Evolutionary conservation across 1,140 invertebrate species (phyloP), one percentile per base, ranked within the genome.

Genomic region (Contarinia nasturtii): DNA sequence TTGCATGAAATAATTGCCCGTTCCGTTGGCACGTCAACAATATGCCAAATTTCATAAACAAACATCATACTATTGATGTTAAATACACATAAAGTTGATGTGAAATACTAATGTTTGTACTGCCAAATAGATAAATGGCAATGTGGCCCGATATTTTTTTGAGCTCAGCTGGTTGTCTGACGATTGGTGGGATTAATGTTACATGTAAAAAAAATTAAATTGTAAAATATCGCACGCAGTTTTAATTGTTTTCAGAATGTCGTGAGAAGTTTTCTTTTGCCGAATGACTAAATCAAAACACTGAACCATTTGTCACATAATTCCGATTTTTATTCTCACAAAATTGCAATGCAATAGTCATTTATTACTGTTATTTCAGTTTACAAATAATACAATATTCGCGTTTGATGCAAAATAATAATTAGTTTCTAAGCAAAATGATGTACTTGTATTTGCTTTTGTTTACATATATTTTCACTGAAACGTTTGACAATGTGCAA

Each of bases 271-370:
- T 69, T 86, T 89, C n/a, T 1, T 81, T 79, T 12, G 89, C 84
- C 10, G 89, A 92, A 57, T 76, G 77, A 52, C 86, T 81, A 15
- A 95, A 65, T 42, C 76, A 72, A 20, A 95, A 63, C n/a, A 95
- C 80, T 44, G 80, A 84, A 14, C 90, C 90, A 67, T 93, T 91
- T 63, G 89, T 95, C n/a, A 95, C 86, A 61, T 92, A 95, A 64
- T 85, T 86, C 55, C 82, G 75, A 59, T 88, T 86, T 52, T 85
- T 87, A 47, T 70, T 75, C 52, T 89, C 85, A 15, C 80, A 80
- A 66, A 91, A 92, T 63, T 92, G 85, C 34, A 94, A 62, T 0
- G 87, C 80, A 92, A 49, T 86, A 80, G 41, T 87, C 82, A 17
- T 82, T 83, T 53, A 84, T 83, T 47, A 72, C 61, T 63, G 33